Evolutionary conservation across 2,888 invertebrate species (phyloP).

Genomic region (Lithosia quadra): DNA sequence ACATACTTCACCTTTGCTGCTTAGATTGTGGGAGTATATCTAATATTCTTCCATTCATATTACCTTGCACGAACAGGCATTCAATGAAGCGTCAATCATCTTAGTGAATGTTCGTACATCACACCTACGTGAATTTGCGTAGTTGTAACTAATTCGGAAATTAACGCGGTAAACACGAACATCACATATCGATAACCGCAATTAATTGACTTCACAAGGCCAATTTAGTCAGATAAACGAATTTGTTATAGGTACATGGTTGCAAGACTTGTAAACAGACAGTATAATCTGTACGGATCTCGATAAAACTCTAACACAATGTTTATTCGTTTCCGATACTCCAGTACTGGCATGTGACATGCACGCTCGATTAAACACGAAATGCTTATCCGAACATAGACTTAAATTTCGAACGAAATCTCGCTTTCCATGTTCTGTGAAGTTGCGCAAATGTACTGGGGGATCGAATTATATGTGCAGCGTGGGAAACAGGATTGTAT

Average conservation of each 20-base stretch:
- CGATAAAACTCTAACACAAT: constrained; percentile 35
- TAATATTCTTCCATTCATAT: constrained; percentile 4
- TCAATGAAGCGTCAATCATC: constrained; percentile 13
- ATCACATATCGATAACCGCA: constrained; percentile 28
- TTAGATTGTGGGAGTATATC: background rate
- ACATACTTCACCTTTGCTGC: no score
- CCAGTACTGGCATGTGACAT: constrained; percentile 54
- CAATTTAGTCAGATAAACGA: constrained; percentile 10
- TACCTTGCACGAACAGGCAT: background rate
- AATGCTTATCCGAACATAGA: constrained; percentile 54
- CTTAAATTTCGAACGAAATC: constrained; percentile 59
- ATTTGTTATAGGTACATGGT: background rate
- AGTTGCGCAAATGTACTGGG: constrained; percentile 51
- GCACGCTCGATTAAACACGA: constrained; percentile 59
- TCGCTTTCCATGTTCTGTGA: constrained; percentile 57
- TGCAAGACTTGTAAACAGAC: constrained; percentile 10
- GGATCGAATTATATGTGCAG: constrained; percentile 36
- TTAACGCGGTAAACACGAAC: constrained; percentile 6
- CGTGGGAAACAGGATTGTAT: constrained; percentile 31
- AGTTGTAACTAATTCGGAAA: constrained; percentile 6
- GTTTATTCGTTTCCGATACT: constrained; percentile 53
- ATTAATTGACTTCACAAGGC: constrained; percentile 37
- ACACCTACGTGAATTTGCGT: background rate
- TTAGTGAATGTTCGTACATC: background rate
- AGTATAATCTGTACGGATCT: constrained; percentile 36